A percentile compares a stretch with the other conserved stretches of the same genome.
Conservation (phyloP, 1,140 invertebrate genomes). For the Cardiocondyla obscurior region DNA sequence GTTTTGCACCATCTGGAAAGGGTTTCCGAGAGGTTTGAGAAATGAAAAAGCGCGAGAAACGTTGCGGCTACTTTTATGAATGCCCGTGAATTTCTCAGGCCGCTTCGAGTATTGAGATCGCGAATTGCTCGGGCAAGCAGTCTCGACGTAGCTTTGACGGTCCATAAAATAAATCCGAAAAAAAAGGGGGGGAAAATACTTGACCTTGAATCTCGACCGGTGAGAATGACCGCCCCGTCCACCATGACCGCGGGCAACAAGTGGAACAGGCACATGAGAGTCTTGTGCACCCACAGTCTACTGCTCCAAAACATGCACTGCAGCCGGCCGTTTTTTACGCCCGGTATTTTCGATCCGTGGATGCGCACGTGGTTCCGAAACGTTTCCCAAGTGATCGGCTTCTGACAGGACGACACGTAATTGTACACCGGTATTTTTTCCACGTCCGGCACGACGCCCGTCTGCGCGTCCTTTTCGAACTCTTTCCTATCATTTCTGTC, state of each 20-base stretch:
- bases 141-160: neutral
- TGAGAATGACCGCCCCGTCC: slow-evolving; percentile 74
- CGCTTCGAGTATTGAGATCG: neutral
- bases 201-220: slow-evolving; percentile 80
- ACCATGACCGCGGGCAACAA: slow-evolving; percentile 80
- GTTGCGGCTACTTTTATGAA: neutral
- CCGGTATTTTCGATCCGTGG: slow-evolving; percentile 80
- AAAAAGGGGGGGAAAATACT: neutral
- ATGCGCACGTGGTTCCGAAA: slow-evolving; percentile 82
- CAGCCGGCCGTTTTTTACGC: slow-evolving; percentile 83
- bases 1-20: slow-evolving; percentile 83
- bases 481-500: neutral
- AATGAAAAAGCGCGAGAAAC: neutral
- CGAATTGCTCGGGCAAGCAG: neutral
- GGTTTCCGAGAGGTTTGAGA: neutral
- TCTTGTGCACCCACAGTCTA: slow-evolving; percentile 81
- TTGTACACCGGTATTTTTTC: slow-evolving; percentile 83
- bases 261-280: slow-evolving; percentile 81
- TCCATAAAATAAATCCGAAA: neutral
- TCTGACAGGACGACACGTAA: slow-evolving; percentile 85
- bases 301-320: slow-evolving; percentile 83
- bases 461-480: neutral
- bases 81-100: neutral
- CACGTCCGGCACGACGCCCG: neutral
- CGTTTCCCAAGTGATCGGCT: slow-evolving; percentile 85